Conservation (phyloP, 2,888 invertebrate species). For the Empis stercorea region DNA sequence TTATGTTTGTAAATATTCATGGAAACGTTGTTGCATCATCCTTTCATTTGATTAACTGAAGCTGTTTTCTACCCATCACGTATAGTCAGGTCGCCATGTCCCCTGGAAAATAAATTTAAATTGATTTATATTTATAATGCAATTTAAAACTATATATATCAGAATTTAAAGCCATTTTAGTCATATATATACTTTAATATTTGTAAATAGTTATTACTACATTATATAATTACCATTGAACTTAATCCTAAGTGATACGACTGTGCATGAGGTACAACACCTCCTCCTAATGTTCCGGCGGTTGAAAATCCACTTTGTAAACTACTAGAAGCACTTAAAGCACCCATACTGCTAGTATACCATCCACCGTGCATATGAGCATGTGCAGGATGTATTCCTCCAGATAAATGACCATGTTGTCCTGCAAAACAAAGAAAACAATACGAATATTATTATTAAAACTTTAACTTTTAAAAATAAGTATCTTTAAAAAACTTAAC, state of each 20-base stretch:
- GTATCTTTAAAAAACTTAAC: too few relatives aligned
- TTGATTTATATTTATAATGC: conserved; percentile 5
- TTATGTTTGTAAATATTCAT: too few relatives aligned
- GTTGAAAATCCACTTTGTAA: conserved; percentile 45
- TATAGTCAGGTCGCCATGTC: conserved; percentile 86
- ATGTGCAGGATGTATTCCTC: conserved; percentile 42
- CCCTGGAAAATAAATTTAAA: conserved; percentile 44
- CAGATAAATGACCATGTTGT: conserved; percentile 49
- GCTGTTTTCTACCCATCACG: conserved; percentile 48
- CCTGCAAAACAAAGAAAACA: conserved; percentile 39
- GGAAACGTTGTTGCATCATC: too few relatives aligned
- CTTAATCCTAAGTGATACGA: conserved; percentile 55
- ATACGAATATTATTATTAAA: conserved; percentile 11
- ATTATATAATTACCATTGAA: conserved; percentile 47
- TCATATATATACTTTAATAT: too few relatives aligned
- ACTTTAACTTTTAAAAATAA: too few relatives aligned
- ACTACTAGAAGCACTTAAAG: conserved; percentile 46
- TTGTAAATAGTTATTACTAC: too few relatives aligned
- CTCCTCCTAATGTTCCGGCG: conserved; percentile 47
- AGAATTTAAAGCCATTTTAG: too few relatives aligned
- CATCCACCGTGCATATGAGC: conserved; percentile 54
- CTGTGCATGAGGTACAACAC: conserved; percentile 51
- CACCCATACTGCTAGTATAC: conserved; percentile 46
- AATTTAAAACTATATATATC: too few relatives aligned
- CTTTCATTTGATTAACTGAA: too few relatives aligned